Percentiles rank a stretch among this genome's conserved stretches.
phyloP scores from a whole-genome alignment of 2,113 vertebrate species.

The Oreotrochilus melanogaster region DNA sequence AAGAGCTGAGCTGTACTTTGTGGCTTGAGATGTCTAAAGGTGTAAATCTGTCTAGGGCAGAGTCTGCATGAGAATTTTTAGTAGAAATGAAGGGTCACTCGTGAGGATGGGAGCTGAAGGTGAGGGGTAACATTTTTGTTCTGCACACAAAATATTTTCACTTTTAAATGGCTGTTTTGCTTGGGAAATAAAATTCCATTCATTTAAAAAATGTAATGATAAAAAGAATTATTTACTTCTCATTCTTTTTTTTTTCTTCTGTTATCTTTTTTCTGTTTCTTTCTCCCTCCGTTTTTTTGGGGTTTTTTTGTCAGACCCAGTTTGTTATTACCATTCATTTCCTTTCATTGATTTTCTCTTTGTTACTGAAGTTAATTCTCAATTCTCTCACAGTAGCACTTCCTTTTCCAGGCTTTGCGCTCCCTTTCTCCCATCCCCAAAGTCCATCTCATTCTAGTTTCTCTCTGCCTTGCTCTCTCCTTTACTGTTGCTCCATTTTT shows the following conservation, averaged over 20 bases:
- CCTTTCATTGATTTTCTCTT: neutral
- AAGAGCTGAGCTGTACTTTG: neutral
- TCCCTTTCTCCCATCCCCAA: neutral
- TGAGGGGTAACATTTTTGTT: neutral
- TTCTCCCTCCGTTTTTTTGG: neutral
- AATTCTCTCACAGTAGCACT: neutral
- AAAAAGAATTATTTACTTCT: neutral
- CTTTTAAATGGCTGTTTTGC: neutral
- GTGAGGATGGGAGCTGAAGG: neutral
- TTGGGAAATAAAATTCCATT: neutral
- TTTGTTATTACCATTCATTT: neutral
- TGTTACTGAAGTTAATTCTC: neutral
- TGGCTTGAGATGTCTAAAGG: neutral
- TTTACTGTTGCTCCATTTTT: neutral
- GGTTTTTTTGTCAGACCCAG: neutral
- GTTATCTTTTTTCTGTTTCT: neutral
- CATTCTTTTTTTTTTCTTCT: neutral
- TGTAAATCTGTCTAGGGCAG: neutral
- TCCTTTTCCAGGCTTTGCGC: neutral
- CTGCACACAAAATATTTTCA: neutral
- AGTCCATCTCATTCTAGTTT: neutral
- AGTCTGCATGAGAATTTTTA: neutral
- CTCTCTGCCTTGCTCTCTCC: neutral
- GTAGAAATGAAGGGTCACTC: neutral
- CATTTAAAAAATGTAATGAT: neutral